Evolutionary conservation across 2,113 vertebrate genomes (phyloP), one percentile per base, ranked within the genome.

Genomic region (Syngnathoides biaculeatus): DNA sequence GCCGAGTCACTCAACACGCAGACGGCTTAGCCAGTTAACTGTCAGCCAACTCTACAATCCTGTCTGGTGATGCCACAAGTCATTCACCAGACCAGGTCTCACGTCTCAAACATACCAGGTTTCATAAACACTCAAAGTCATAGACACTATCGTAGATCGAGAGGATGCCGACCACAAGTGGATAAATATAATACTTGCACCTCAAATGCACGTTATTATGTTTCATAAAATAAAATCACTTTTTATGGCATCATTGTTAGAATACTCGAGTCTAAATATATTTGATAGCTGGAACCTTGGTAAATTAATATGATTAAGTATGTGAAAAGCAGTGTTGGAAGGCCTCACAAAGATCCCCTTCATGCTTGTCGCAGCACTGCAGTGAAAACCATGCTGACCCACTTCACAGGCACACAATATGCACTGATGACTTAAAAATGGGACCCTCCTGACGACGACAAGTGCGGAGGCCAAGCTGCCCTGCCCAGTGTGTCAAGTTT

Each of bases 401-500:
- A 74, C 56, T 68, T 75, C 62, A 67, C 15, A 77, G 35, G 30
- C 19, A 59, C 57, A 20, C 57, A n/a, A 19, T 59, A 59, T 35
- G 57, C 35, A 59, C 35, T 59, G 57, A 39, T 35, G 19, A 59
- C 35, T 59, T 59, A 24, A 39, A 59, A 59, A 59, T 59, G 0
- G 0, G 50, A 65, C 58, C 65, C 60, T 69, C 39, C 65, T 73
- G 75, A 66, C 75, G 74, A 84, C 82, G 73, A 55, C 65, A 48
- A 69, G 69, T 67, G 60, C 72, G 64, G 35, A 65, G 50, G 72
- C 71, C 72, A 73, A 58, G 63, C 61, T 56, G 63, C 48, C 63
- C 79, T 75, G 45, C 60, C 38, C 72, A 73, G 73, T 72, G 69
- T 80, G 74, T 87, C 79, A 39, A 50, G 77, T 87, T 87, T 82